These are phyloP conservation scores for Hemicrepidius hirtus DNA, from an alignment of 2,888 invertebrate species.

Conservation along the genomic window DNA sequence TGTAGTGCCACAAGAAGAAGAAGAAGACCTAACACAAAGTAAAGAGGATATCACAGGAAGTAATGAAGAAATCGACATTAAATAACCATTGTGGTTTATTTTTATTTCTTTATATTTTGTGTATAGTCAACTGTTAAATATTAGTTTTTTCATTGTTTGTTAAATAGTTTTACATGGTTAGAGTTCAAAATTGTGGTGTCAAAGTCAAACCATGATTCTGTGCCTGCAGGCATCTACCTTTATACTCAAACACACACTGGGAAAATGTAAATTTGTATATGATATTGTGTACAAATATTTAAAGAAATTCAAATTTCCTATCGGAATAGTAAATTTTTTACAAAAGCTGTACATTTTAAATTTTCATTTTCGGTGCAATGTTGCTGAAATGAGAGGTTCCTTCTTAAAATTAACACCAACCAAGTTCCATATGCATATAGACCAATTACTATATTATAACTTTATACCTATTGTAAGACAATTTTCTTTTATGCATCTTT, in stretches of 20 bases:
- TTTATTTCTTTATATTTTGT: conserved; percentile 22
- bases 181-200: conserved; percentile 10
- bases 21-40: conserved; percentile 3
- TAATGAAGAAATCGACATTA: conserved; percentile 11
- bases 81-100: conserved; percentile 31
- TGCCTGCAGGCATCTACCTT: neutral
- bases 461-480: conserved; percentile 5
- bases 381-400: neutral
- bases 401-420: conserved; percentile 17
- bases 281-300: conserved; percentile 12
- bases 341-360: neutral
- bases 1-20: neutral
- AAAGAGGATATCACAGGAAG: neutral
- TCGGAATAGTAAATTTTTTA: conserved; percentile 2
- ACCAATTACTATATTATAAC: conserved; percentile 13
- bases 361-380: neutral
- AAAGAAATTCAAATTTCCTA: conserved; percentile 5
- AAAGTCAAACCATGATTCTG: neutral
- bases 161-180: conserved; percentile 13
- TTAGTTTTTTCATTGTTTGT: conserved; percentile 4
- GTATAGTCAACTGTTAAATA: conserved; percentile 16
- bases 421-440: conserved; percentile 16
- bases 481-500: neutral
- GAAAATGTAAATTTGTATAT: conserved; percentile 15
- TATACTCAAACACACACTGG: neutral